Base-by-base conservation (phyloP, 2,797 vertebrate genomes). In the Enteromius mattozi region DNA sequence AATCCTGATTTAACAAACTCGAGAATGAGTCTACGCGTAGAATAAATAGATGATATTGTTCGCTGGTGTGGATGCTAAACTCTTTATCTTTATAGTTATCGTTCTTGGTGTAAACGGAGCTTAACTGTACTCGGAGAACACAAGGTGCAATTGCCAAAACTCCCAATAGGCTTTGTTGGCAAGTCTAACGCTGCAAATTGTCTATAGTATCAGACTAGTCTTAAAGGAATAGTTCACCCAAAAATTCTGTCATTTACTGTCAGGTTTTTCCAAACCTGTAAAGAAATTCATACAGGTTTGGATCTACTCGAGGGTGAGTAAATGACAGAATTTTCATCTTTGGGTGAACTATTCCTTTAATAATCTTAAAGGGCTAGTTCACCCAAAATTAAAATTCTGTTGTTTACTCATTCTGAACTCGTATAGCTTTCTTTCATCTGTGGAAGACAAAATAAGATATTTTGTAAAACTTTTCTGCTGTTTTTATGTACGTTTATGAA, bases 121-220 rank as follows among this genome's bases (percentile, higher is more conserved):
- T 56, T 56, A n/a, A 89, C 42, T 87, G 54, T 85, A 59, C 69
- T 76, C 17, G 61, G 88, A 91, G 84, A 90, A 82, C 76, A 70
- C 83, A 88, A 85, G 86, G 65, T 54, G 37, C 56, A 82, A 51
- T 82, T 35, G 49, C 24, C 35, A 21, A 79, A 47, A 68, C 63
- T 80, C 21, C 68, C 37, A 81, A 54, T 47, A 66, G n/a, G n/a
- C 33, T 21, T 74, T 75, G 70, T 75, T 74, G 49, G 80, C 80
- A 30, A 66, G 72, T 66, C n/a, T 83, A 83, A 76, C 33, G 8
- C n/a, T 68, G 45, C 7, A 24, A 51, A 9, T 37, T 47, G 19
- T 63, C 27, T 63, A 30, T 51, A 66, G 27, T 75, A 4, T 17
- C n/a, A 74, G 70, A 19, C 21, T 75, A 17, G 37, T 45, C 42